Evolutionary conservation across 1,140 invertebrate genomes (phyloP).

Genomic region (Sminthurides bifidus): DNA sequence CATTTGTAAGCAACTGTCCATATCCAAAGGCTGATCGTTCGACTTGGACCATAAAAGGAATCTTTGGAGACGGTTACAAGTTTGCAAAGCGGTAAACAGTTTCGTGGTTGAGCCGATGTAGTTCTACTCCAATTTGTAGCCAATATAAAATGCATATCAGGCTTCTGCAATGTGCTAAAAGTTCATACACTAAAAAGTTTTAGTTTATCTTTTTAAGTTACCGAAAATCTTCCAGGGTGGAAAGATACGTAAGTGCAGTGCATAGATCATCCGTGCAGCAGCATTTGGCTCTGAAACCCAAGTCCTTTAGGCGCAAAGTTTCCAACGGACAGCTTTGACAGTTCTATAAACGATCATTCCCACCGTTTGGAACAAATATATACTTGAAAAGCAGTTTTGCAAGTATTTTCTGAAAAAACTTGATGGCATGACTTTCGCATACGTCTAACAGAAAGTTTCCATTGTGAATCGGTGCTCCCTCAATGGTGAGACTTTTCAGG

Average conservation of each 20-base stretch:
- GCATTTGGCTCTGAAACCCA: conserved; percentile 9
- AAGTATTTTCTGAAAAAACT: too few species aligned
- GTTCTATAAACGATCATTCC: background rate
- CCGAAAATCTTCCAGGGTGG: conserved; percentile 8
- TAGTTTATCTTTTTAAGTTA: background rate
- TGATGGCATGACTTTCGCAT: too few species aligned
- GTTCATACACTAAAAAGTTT: background rate
- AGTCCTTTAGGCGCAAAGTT: background rate
- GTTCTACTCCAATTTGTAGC: conserved; percentile 14
- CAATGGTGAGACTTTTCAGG: conserved; percentile 8
- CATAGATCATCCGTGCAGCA: conserved; percentile 5
- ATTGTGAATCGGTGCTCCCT: conserved; percentile 9
- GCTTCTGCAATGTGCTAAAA: background rate
- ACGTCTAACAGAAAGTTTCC: conserved; percentile 15
- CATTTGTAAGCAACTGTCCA: background rate
- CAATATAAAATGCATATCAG: background rate
- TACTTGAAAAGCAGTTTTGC: background rate
- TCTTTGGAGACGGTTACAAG: conserved; percentile 5
- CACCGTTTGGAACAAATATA: background rate
- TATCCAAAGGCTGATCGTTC: conserved; percentile 11
- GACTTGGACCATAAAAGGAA: conserved; percentile 11
- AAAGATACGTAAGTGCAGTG: background rate
- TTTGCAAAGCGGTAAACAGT: background rate
- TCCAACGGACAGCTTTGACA: background rate
- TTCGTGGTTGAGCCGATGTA: conserved; percentile 5